These are phyloP conservation scores for Hormaphis cornu DNA, from an alignment of 1,140 invertebrate genomes.

Conservation along the genomic window DNA sequence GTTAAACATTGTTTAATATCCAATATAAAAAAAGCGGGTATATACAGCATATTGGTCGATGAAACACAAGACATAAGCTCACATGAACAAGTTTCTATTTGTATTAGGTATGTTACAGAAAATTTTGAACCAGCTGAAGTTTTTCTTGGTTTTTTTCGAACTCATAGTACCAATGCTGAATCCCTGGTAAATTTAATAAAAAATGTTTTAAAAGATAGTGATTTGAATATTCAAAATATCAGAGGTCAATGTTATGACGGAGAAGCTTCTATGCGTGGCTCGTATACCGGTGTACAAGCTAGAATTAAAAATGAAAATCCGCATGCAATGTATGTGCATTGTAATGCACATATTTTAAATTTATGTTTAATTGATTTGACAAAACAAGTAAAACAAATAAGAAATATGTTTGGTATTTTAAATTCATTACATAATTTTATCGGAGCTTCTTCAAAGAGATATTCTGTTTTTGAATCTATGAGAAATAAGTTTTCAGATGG, in stretches of 20 bases:
- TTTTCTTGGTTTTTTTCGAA: background rate
- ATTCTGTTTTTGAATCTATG: background rate
- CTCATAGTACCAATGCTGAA: background rate
- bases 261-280: background rate
- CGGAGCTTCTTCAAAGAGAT: background rate
- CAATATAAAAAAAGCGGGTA: background rate
- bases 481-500: background rate
- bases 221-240: background rate
- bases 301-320: slow-evolving; percentile 45
- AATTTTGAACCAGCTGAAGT: background rate
- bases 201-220: background rate
- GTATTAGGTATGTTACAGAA: background rate
- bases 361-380: background rate
- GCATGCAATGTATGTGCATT: slow-evolving; percentile 38
- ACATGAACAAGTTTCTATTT: background rate
- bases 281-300: slow-evolving; percentile 53
- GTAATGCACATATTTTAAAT: slow-evolving; percentile 44
- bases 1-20: background rate
- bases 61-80: background rate
- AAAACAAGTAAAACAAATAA: background rate
- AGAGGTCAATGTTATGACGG: background rate
- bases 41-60: background rate
- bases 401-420: background rate
- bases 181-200: background rate
- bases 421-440: background rate